These are phyloP conservation scores for Bettongia penicillata DNA, from an alignment of 2,113 vertebrate species.

Conservation along the genomic window DNA sequence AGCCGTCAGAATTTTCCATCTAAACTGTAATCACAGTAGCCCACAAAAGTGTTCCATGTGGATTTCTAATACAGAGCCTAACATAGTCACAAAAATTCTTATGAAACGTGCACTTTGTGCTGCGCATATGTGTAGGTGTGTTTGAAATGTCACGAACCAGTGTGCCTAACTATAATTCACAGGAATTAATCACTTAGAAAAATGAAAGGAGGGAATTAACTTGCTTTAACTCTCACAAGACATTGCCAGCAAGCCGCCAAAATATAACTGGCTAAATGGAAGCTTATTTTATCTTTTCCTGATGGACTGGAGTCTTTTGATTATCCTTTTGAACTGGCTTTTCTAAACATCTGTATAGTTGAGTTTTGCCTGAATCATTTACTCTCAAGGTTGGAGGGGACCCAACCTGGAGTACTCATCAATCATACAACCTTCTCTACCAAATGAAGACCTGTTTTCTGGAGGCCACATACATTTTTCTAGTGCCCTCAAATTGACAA, in stretches of 20 bases:
- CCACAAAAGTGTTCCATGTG: slow-evolving; percentile 67
- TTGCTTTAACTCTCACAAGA: slow-evolving; percentile 65
- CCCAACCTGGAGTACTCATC: background rate
- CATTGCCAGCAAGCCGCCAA: slow-evolving; percentile 51
- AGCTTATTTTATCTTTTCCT: slow-evolving; percentile 68
- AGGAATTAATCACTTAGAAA: slow-evolving; percentile 77
- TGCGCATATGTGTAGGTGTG: slow-evolving; percentile 74
- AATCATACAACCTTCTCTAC: slow-evolving; percentile 49
- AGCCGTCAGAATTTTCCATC: slow-evolving; percentile 61
- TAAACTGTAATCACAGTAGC: slow-evolving; percentile 30
- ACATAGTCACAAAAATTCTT: slow-evolving; percentile 70
- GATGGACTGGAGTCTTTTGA: slow-evolving; percentile 23
- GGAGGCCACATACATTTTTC: background rate
- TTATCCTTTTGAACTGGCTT: slow-evolving; percentile 28
- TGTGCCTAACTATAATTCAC: slow-evolving; percentile 63
- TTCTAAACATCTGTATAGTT: background rate
- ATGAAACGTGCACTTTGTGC: slow-evolving; percentile 67
- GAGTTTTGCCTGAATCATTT: slow-evolving; percentile 9
- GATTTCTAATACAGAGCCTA: slow-evolving; percentile 70
- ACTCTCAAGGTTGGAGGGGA: background rate
- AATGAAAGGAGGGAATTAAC: slow-evolving; percentile 66
- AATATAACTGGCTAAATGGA: slow-evolving; percentile 60
- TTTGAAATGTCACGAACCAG: slow-evolving; percentile 72
- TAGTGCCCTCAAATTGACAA: background rate
- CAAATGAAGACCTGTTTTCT: slow-evolving; percentile 58